Evolutionary conservation across 2,888 invertebrate species (phyloP), one percentile per base, ranked within the genome.

Genomic region (Tachina grossa): DNA sequence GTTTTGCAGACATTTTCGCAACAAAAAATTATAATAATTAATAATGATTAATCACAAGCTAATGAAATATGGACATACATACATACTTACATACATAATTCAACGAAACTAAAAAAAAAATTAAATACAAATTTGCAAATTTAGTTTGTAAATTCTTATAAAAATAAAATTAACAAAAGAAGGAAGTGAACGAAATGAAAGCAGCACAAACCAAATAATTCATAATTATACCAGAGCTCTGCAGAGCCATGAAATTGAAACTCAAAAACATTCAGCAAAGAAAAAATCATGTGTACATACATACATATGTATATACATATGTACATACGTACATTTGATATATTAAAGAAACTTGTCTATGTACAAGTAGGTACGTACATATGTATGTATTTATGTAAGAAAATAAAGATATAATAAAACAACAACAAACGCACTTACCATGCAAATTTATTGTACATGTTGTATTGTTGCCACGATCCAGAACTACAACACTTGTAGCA

Each of bases 381-480:
- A 59, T 53, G 14, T 45, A 6, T 45, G 22, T 16, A 53, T 43
- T 39, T 16, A 19, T 45, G 65, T 55, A 76, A 8, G 14, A 45
- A 53, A 13, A 14, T 76, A 59, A 63, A 41, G n/a, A 31, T 39
- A 43, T 16, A 31, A 43, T n/a, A 81, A 65, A 59, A 11, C 6
- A 57, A 13, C 10, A 84, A 19, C 13, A 66, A 22, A 22, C 22
- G 9, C 41, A 94, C 96, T 95, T 94, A 98, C 98, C 98, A 94
- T 98, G 98, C 93, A 98, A 95, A 95, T 98, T 98, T 93, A 98
- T 97, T 92, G 98, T 97, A 94, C 97, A 98, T 93, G 98, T 97
- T 93, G 98, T 98, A 94, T 98, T 98, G 94, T 98, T 97, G 93
- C 98, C 98, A 93, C 98, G 95, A 94, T 98, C 97, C 87, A 92